Evolutionary conservation across 2,888 invertebrate genomes (phyloP).

Genomic region (Luperina testacea): DNA sequence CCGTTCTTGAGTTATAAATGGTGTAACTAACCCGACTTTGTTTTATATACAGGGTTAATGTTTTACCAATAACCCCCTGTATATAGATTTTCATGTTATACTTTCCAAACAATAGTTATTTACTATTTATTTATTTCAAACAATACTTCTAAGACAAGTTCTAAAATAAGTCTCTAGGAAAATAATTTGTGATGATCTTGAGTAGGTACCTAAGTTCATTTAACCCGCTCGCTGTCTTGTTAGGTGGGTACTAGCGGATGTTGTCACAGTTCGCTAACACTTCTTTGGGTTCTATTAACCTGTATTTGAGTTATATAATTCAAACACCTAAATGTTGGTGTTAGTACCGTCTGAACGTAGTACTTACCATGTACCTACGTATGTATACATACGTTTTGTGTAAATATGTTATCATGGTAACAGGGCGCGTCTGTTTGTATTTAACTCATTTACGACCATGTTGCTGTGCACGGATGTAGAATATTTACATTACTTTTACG

Average conservation of each 20-base stretch:
- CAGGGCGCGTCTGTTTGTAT: constrained; percentile 82
- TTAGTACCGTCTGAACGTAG: constrained; percentile 71
- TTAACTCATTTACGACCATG: constrained; percentile 77
- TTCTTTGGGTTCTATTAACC: constrained; percentile 77
- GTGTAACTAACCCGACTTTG: too few species aligned
- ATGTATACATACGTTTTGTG: constrained; percentile 72
- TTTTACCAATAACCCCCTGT: too few species aligned
- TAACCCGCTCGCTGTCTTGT: constrained; percentile 33
- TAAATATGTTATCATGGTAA: constrained; percentile 75
- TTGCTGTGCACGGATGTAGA: constrained; percentile 78
- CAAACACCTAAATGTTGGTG: constrained; percentile 78
- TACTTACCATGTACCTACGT: constrained; percentile 71
- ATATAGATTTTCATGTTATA: background rate
- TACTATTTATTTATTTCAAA: background rate
- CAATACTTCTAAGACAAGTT: background rate
- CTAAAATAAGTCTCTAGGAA: background rate
- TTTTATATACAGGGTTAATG: too few species aligned
- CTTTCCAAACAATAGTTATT: background rate
- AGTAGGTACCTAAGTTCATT: constrained; percentile 35
- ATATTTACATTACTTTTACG: constrained; percentile 76
- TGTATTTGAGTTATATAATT: constrained; percentile 84
- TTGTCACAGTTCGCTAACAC: constrained; percentile 70
- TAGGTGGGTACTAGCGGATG: constrained; percentile 72
- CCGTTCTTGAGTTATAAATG: too few species aligned
- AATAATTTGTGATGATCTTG: constrained; percentile 3